These are phyloP conservation scores for Brachionichthys hirsutus DNA, from an alignment of 2,113 vertebrate species.

Conservation along the genomic window DNA sequence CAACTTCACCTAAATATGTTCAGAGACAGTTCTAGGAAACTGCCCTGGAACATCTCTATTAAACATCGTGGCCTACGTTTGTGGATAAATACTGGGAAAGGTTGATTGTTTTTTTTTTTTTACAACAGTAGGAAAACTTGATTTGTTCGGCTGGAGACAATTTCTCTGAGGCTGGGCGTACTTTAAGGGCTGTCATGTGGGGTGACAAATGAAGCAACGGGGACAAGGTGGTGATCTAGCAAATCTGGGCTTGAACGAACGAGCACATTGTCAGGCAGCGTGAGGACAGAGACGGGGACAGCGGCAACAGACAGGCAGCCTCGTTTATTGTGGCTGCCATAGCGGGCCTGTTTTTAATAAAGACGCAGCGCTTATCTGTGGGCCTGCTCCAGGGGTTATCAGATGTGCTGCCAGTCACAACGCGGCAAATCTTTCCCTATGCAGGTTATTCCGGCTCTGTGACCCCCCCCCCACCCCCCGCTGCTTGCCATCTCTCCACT, in stretches of 20 bases:
- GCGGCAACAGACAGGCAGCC: conserved; percentile 42
- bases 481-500: conserved; percentile 54
- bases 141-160: conserved; percentile 9
- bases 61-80: conserved; percentile 45
- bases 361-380: conserved; percentile 70
- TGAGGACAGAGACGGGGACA: conserved; percentile 30
- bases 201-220: conserved; percentile 13
- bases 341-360: conserved; percentile 73
- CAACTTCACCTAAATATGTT: conserved; percentile 55
- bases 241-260: conserved; percentile 16
- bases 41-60: conserved; percentile 45
- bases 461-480: conserved; percentile 48
- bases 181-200: conserved; percentile 5
- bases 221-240: conserved; percentile 33
- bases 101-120: conserved; percentile 15
- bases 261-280: conserved; percentile 18
- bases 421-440: conserved; percentile 62
- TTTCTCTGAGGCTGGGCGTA: conserved; percentile 1
- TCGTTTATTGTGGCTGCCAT: conserved; percentile 68
- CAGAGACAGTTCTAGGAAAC: conserved; percentile 45
- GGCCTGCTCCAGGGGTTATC: conserved; percentile 71
- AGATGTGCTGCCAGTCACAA: conserved; percentile 76
- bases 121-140: not conserved
- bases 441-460: conserved; percentile 66
- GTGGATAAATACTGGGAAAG: conserved; percentile 42